Percentiles rank a stretch among this genome's conserved stretches.
Evolutionary conservation across 1,140 invertebrate genomes (phyloP).

Genomic region (Brachionus rotundiformis): DNA sequence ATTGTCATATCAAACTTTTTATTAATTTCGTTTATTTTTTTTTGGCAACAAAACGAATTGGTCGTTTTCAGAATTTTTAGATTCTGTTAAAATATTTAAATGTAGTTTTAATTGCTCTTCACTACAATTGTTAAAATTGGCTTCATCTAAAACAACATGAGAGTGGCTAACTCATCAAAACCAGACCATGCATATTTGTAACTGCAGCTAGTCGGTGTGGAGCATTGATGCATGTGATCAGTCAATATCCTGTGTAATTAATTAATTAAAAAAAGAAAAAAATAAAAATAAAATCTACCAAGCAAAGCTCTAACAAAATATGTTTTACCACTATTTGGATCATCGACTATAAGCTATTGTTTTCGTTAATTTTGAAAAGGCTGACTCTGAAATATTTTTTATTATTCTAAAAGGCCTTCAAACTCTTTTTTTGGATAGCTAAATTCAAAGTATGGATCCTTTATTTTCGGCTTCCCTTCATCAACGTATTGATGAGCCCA

Average conservation of each 20-base stretch:
- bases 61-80: too few species aligned
- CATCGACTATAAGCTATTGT: background rate
- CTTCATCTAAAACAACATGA: background rate
- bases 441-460: background rate
- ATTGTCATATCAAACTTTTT: too few species aligned
- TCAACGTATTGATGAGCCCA: too few species aligned
- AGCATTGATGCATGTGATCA: background rate
- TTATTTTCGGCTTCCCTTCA: background rate
- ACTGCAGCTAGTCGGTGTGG: background rate
- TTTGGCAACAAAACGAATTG: too few species aligned
- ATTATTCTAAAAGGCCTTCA: background rate
- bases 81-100: too few species aligned
- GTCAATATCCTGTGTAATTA: background rate
- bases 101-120: background rate
- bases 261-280: background rate
- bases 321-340: background rate
- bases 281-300: background rate
- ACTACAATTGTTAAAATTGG: background rate
- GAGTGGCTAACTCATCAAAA: background rate
- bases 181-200: background rate
- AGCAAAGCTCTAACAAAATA: background rate
- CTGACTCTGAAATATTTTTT: background rate
- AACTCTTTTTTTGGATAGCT: background rate
- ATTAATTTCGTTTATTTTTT: too few species aligned
- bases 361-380: background rate